A percentile compares a stretch with the other conserved stretches of the same genome.
Conservation (phyloP, 2,888 invertebrate genomes). For the Lasioglossum lativentre region DNA sequence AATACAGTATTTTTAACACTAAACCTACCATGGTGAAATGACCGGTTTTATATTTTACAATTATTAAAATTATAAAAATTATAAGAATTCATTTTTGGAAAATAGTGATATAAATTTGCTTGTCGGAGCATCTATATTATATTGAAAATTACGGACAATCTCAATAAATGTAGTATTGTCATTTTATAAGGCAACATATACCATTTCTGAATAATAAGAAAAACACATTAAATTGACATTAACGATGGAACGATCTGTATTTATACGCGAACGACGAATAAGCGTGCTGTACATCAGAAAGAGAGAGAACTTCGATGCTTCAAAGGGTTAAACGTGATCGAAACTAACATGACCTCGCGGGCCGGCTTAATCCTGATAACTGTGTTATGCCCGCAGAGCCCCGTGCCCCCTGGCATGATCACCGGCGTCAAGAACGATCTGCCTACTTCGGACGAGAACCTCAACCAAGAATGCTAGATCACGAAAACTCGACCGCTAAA, state of each 20-base stretch:
- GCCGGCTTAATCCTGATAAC: constrained; percentile 62
- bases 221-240: background rate
- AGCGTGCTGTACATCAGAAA: background rate
- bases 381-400: constrained; percentile 80
- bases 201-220: background rate
- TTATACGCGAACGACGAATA: background rate
- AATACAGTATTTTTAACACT: background rate
- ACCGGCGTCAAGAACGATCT: constrained; percentile 81
- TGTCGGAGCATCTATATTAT: too few relatives aligned
- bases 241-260: background rate
- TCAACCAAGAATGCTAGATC: constrained; percentile 82
- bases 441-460: constrained; percentile 82
- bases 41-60: too few relatives aligned
- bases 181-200: too few relatives aligned
- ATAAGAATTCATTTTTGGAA: too few relatives aligned
- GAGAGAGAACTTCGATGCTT: constrained; percentile 23
- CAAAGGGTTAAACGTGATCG: constrained; percentile 54
- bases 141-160: too few relatives aligned
- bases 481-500: constrained; percentile 63
- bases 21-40: too few relatives aligned
- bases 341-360: constrained; percentile 34
- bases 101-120: too few relatives aligned
- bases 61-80: too few relatives aligned
- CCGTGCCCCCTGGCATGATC: constrained; percentile 80
- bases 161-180: too few relatives aligned